These are phyloP conservation scores for Melolontha melolontha DNA, from an alignment of 2,888 invertebrate genomes.

Conservation along the genomic window DNA sequence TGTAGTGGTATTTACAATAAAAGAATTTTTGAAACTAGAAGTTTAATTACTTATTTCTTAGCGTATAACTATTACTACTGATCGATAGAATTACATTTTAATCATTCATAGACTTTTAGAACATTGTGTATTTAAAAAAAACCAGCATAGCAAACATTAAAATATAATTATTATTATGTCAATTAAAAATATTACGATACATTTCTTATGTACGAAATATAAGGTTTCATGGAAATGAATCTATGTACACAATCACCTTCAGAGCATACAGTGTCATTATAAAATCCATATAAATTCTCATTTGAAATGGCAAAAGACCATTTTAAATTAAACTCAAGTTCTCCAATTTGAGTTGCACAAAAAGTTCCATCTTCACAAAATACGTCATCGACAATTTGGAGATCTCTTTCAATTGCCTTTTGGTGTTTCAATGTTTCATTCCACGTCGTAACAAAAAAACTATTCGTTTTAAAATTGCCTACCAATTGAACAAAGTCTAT, in stretches of 20 bases:
- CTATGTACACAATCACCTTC: constrained; percentile 8
- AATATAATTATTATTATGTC: too few relatives aligned
- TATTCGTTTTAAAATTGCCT: neutral
- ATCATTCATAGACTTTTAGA: too few relatives aligned
- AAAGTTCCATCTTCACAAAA: neutral
- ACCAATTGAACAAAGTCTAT: neutral
- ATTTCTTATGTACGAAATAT: constrained; percentile 10
- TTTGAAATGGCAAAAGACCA: constrained; percentile 4
- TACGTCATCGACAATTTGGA: neutral
- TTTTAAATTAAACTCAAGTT: neutral
- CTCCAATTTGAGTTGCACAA: neutral
- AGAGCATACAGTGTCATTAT: constrained; percentile 5
- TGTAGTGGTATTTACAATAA: too few relatives aligned
- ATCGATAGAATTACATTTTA: too few relatives aligned
- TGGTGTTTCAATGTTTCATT: neutral
- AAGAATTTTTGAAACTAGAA: too few relatives aligned
- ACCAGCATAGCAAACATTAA: too few relatives aligned
- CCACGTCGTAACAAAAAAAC: constrained; percentile 5
- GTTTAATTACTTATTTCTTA: too few relatives aligned
- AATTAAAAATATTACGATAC: constrained; percentile 4
- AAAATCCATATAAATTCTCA: constrained; percentile 17
- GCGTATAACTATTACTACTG: too few relatives aligned
- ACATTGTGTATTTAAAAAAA: too few relatives aligned
- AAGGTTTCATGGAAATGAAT: constrained; percentile 14
- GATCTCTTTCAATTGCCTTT: neutral